Evolutionary conservation across 2,797 vertebrate species (phyloP), one percentile per base, ranked within the genome.

Genomic region (Sebastes iracundus): DNA sequence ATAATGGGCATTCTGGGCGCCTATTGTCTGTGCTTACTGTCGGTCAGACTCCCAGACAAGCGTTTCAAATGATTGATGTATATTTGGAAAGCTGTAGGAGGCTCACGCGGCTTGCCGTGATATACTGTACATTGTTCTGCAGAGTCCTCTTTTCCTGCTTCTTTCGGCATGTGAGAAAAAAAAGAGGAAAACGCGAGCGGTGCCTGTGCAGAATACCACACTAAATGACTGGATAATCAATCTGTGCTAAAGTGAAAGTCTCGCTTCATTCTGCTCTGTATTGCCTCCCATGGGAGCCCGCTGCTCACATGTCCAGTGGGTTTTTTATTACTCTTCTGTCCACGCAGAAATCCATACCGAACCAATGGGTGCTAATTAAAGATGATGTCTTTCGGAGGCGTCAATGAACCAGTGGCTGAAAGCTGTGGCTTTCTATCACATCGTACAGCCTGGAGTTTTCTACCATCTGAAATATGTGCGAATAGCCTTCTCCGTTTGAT

Each of bases 281-380:
- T 88, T 75, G 70, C 67, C 62, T 86, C 86, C 72, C 73, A 20
- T 59, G 69, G 82, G 82, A 88, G 56, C 38, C 53, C 6, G 7
- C 55, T 76, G 64, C 79, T 85, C 74, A 85, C 65, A 74, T 75
- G 79, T 87, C 64, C 72, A 80, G 61, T 79, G 83, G 69, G 63
- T 86, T 88, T 23, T 73, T 88, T 85, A 83, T 91, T 65, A 69
- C 69, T 52, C 70, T 11, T 74, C 28, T 42, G 53, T 83, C 77
- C 68, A 64, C 6, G 49, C 38, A 65, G 72, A 90, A 88, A 90
- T 91, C 75, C 67, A 81, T 84, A 77, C 72, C 13, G 32, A 86
- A 77, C 70, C 80, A 64, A 59, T 79, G 75, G 77, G 59, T 61
- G 69, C 86, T 91, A 87, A 93, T 93, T 90, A 90, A 88, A 87